These are phyloP conservation scores for Parotia lawesii DNA, from an alignment of 2,113 vertebrate genomes.

Conservation along the genomic window DNA sequence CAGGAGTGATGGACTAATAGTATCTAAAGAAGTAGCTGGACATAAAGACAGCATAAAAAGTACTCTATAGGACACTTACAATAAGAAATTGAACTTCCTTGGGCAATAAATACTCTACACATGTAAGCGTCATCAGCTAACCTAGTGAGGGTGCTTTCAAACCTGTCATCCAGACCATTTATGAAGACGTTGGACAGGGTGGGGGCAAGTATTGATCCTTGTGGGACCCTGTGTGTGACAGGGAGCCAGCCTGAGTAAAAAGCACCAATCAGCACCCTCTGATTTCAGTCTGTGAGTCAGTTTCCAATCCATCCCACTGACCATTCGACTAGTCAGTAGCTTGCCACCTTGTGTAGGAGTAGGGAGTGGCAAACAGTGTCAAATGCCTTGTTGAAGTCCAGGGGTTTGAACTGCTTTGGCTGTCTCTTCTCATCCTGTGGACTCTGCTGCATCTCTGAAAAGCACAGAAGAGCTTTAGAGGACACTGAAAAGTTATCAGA, in stretches of 20 bases:
- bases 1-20: not conserved
- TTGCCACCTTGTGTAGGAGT: not conserved
- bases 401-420: not conserved
- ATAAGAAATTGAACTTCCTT: not conserved
- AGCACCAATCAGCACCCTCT: not conserved
- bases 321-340: not conserved
- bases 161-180: not conserved
- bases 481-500: not conserved
- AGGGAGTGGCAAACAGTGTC: not conserved
- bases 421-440: not conserved
- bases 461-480: not conserved
- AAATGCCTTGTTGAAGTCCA: not conserved
- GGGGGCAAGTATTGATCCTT: not conserved
- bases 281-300: not conserved
- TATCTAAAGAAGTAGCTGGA: not conserved
- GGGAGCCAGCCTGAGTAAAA: not conserved
- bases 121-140: not conserved
- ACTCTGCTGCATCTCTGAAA: not conserved
- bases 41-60: not conserved
- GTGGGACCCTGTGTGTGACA: fast-evolving
- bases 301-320: fast-evolving
- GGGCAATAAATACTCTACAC: not conserved
- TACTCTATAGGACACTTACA: not conserved
- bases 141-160: not conserved
- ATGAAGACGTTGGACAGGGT: not conserved